These are phyloP conservation scores for Umimayanthus kanabou DNA, from an alignment of 92 coral and sea anemone species.

Conservation along the genomic window DNA sequence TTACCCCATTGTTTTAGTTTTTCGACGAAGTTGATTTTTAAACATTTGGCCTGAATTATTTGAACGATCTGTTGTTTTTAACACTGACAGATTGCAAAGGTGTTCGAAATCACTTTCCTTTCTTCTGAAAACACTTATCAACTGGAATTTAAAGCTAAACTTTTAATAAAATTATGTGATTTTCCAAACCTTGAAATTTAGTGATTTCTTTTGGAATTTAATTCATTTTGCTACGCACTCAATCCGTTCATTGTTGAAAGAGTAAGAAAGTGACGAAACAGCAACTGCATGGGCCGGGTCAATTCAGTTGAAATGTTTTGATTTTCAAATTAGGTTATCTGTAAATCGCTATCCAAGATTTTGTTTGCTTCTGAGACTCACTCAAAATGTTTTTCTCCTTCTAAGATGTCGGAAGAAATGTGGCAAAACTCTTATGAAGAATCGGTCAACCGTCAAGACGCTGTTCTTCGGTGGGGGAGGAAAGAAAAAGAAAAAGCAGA, in stretches of 20 bases:
- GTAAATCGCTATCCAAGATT: background rate
- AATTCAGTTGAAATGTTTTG: background rate
- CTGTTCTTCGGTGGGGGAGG: slow-evolving; percentile 37
- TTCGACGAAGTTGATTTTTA: background rate
- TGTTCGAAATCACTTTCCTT: background rate
- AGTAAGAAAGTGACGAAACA: background rate
- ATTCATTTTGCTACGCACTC: background rate
- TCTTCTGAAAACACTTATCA: background rate
- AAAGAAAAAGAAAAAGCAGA: slow-evolving; percentile 40
- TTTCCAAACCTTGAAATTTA: background rate
- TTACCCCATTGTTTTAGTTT: background rate
- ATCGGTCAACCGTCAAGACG: slow-evolving; percentile 16
- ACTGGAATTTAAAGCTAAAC: background rate
- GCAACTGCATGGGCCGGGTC: background rate
- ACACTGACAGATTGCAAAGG: background rate
- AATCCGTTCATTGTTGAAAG: too few species aligned
- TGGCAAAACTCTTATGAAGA: slow-evolving; percentile 37
- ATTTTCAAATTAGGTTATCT: background rate
- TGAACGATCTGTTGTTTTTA: background rate
- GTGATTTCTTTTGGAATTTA: background rate
- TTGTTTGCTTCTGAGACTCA: background rate
- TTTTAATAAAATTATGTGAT: background rate
- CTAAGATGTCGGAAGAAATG: slow-evolving; percentile 42
- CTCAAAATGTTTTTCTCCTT: background rate
- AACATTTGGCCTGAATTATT: background rate